Base-by-base conservation (phyloP, 2,113 vertebrate genomes). In the Strix uralensis region DNA sequence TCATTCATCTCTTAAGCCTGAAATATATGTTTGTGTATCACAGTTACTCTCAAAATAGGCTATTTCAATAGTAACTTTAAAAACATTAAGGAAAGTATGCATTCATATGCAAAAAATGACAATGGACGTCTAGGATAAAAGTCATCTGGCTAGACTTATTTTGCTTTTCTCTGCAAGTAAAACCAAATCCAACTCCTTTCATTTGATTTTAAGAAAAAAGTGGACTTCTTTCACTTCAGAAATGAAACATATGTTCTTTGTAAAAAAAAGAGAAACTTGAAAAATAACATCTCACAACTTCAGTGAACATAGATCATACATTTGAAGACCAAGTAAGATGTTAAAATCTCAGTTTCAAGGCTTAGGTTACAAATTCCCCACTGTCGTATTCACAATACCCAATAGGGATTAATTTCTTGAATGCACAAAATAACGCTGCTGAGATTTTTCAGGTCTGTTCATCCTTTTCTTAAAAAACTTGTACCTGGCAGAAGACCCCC, bases 281-380 rank as follows among this genome's bases (percentile, higher is more conserved):
- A 47, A 69, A 54, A 69, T 23, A 62, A 62, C 36, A 69, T 25
- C 32, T 74, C 36, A 55, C 51, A 59, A 27, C 29, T 66, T 44
- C 1, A 0, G 29, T 2, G 2, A 69, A 55, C 19, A 27, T 1
- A 38, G 23, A 19, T 74, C 61, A n/a, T 14, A n/a, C 1, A 44
- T 14, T 13, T 72, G 8, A 73, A 44, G 38, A 17, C 12, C 13
- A 57, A 84, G 51, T 32, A 44, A 16, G 5, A 18, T 47, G 27
- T n/a, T 81, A 74, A 69, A 80, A 71, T 34, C 15, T 51, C 55
- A 23, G 19, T 70, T 70, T 63, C 44, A 17, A 92, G 15, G 42
- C 10, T 25, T 27, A n/a, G 49, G 32, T 75, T 62, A 57, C 18
- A 63, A 57, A 69, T 51, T 65, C 7, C 14, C 16, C 46, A 44